These are phyloP conservation scores for Psophia crepitans DNA, from an alignment of 2,113 vertebrate species.

Conservation along the genomic window DNA sequence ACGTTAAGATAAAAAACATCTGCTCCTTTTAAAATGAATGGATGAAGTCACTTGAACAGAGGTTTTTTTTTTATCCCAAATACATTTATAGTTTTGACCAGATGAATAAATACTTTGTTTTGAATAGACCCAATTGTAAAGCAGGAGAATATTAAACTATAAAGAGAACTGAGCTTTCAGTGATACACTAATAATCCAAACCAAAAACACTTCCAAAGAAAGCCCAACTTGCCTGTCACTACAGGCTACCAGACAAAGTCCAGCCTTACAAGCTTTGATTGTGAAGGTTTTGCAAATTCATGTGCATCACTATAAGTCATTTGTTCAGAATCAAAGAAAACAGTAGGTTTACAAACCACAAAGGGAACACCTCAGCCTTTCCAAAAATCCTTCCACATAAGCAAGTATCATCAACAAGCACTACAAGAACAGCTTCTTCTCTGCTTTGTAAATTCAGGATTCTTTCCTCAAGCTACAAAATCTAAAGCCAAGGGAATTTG, in stretches of 20 bases:
- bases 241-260: background rate
- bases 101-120: slow-evolving; percentile 26
- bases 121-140: background rate
- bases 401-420: background rate
- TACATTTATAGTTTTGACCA: slow-evolving; percentile 42
- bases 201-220: background rate
- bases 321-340: background rate
- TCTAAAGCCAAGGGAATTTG: background rate
- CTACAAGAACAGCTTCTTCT: background rate
- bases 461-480: background rate
- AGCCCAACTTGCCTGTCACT: background rate
- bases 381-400: background rate
- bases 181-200: background rate
- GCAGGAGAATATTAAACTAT: background rate
- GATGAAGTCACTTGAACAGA: slow-evolving; percentile 49
- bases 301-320: background rate
- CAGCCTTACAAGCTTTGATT: background rate
- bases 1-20: slow-evolving; percentile 77
- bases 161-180: background rate
- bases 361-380: background rate
- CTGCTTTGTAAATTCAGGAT: background rate
- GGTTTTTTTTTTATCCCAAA: slow-evolving; percentile 18
- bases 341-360: background rate
- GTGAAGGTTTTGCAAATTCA: background rate
- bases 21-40: slow-evolving; percentile 70